Evolutionary conservation across 2,797 vertebrate species (phyloP).

Genomic region (Agapornis canus): DNA sequence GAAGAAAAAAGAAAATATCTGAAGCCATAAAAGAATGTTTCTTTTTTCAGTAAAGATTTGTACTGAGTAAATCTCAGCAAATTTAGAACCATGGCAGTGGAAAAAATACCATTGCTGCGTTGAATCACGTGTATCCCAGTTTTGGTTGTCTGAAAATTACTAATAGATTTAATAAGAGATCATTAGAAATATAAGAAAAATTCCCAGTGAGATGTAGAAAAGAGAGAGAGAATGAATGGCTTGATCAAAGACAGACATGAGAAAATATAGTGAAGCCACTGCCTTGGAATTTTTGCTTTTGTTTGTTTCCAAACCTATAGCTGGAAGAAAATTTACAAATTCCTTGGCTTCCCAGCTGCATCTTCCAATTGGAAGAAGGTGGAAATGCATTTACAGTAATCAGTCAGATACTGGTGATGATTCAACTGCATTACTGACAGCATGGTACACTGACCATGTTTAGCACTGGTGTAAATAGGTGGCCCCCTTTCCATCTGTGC

Average conservation of each 20-base stretch:
- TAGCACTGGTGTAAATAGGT: background rate
- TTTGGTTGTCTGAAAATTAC: background rate
- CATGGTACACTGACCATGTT: background rate
- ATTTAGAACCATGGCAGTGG: background rate
- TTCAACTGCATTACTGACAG: conserved; percentile 7
- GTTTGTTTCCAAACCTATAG: background rate
- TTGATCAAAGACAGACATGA: background rate
- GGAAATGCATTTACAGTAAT: background rate
- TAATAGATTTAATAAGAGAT: background rate
- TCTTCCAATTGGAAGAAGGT: background rate
- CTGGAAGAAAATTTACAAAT: background rate
- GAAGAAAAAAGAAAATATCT: background rate
- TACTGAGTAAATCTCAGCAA: background rate
- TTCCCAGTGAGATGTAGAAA: background rate
- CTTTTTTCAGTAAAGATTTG: background rate
- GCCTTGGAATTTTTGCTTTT: background rate
- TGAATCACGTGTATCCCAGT: background rate
- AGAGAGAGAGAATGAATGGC: conserved; percentile 1
- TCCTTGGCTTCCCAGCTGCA: background rate
- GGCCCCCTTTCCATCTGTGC: conserved; percentile 6
- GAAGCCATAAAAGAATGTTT: background rate
- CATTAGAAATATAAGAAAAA: background rate
- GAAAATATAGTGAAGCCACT: background rate
- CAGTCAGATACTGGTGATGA: background rate
- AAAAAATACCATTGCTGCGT: background rate